Conservation (phyloP, 2,888 invertebrate genomes). For the Sipha maydis region DNA sequence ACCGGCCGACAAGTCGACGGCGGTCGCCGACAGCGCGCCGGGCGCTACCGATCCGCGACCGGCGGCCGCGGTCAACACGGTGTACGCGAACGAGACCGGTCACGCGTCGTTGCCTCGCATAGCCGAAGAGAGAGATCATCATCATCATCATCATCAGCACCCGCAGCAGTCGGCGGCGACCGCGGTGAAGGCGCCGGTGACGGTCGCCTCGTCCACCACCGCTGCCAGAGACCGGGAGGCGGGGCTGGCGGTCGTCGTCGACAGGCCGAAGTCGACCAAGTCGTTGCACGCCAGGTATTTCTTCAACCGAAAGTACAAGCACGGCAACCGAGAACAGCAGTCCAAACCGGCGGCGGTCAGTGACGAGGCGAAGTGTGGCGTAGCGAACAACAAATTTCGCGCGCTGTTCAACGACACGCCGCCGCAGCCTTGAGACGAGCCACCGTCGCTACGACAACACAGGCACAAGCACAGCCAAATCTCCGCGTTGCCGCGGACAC, state of each 20-base stretch:
- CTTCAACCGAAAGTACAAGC: slow-evolving; percentile 49
- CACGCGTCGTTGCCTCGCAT: slow-evolving; percentile 78
- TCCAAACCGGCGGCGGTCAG: too few species aligned
- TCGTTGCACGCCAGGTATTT: slow-evolving; percentile 8
- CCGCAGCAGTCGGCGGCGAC: slow-evolving; percentile 70
- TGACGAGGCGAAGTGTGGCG: background rate
- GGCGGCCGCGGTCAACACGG: background rate
- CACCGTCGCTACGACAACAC: background rate
- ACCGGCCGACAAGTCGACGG: too few species aligned
- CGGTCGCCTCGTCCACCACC: too few species aligned
- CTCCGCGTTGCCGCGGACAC: background rate
- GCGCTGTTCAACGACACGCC: background rate
- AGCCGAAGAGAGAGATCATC: slow-evolving; percentile 88
- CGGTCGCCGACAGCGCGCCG: too few species aligned
- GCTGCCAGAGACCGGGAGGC: background rate
- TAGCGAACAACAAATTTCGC: background rate
- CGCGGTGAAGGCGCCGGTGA: background rate
- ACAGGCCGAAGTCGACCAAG: slow-evolving; percentile 24
- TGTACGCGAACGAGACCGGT: slow-evolving; percentile 64
- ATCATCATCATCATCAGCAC: slow-evolving; percentile 65
- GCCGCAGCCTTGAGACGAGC: background rate
- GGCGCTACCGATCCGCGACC: background rate
- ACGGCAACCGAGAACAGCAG: background rate
- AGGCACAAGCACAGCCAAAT: background rate
- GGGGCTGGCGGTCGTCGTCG: background rate